A percentile compares a stretch with the other conserved stretches of the same genome.
Conservation (phyloP, 2,113 vertebrate species). For the Neolamprologus falcicula region DNA sequence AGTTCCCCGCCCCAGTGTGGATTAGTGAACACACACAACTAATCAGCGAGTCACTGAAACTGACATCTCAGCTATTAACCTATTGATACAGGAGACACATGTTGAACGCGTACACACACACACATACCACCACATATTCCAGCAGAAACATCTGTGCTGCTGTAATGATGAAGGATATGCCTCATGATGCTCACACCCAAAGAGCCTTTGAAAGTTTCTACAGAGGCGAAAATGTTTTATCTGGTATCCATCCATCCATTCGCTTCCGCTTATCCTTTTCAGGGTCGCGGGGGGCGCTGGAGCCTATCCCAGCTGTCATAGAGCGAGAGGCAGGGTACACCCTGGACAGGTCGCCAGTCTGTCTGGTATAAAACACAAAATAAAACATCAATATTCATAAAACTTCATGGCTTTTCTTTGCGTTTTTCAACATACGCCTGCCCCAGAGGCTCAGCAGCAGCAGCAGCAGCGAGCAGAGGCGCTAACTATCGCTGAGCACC, state of each 20-base stretch:
- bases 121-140: conserved; percentile 27
- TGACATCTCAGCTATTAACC: conserved; percentile 76
- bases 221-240: background rate
- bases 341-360: background rate
- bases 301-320: too few species aligned
- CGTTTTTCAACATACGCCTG: background rate
- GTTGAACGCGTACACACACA: conserved; percentile 35
- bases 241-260: too few species aligned
- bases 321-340: too few species aligned
- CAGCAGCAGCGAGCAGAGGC: background rate
- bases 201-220: background rate
- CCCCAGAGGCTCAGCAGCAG: background rate
- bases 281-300: too few species aligned
- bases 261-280: too few species aligned
- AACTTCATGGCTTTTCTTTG: background rate
- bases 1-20: conserved; percentile 71
- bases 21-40: conserved; percentile 79
- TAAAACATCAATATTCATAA: background rate
- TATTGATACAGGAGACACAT: conserved; percentile 68
- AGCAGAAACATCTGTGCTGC: conserved; percentile 20
- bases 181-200: background rate
- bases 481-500: background rate
- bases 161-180: background rate
- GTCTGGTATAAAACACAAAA: background rate
- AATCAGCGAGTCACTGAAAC: conserved; percentile 75